Conservation (phyloP, 2,113 vertebrate species). For the Bufo gargarizans region DNA sequence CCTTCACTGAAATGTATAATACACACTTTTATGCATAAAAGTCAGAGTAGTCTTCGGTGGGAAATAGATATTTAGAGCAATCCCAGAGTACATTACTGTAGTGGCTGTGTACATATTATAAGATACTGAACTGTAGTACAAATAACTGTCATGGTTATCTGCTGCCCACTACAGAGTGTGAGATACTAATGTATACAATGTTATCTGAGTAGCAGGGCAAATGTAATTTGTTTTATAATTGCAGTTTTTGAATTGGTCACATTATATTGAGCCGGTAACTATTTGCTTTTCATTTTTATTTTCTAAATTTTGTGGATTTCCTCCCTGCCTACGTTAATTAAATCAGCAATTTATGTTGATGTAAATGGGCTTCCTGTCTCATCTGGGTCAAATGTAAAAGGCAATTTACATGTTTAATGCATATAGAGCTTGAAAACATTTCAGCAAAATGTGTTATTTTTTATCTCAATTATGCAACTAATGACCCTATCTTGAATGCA, state of each 20-base stretch:
- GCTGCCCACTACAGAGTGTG: neutral
- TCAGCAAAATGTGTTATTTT: constrained; percentile 25
- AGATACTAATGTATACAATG: neutral
- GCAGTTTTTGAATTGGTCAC: neutral
- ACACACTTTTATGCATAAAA: neutral
- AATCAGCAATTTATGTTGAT: constrained; percentile 35
- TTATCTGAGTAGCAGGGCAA: neutral
- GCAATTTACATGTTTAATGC: constrained; percentile 38
- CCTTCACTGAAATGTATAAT: neutral
- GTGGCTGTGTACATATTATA: neutral
- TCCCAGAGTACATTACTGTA: neutral
- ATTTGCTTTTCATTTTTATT: neutral
- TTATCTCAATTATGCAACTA: constrained; percentile 21
- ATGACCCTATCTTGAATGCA: constrained; percentile 24
- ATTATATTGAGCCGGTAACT: neutral
- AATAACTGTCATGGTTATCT: neutral
- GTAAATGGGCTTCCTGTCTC: constrained; percentile 12
- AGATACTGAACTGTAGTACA: neutral
- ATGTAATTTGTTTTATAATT: neutral
- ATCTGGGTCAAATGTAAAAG: constrained; percentile 37
- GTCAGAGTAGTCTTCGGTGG: neutral
- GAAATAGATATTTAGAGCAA: neutral
- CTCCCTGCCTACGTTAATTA: constrained; percentile 18
- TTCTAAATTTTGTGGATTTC: neutral
- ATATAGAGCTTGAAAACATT: constrained; percentile 27